phyloP scores from a whole-genome alignment of 2,888 invertebrate species.

The Lamproptera curius region DNA sequence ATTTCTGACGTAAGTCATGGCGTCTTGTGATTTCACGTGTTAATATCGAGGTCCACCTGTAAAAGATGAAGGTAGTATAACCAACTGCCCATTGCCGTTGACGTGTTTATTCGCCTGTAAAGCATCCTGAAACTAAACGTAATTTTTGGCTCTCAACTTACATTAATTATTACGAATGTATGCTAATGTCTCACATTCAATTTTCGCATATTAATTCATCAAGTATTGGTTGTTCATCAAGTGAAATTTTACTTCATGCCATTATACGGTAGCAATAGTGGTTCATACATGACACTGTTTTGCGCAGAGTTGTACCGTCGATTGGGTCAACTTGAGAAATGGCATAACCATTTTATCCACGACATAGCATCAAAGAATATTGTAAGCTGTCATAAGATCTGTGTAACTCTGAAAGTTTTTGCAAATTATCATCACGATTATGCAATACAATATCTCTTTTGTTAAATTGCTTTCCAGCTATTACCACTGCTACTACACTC shows the following conservation, averaged over 20 bases:
- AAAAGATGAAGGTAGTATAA: no score
- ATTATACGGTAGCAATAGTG: no score
- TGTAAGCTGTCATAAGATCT: no score
- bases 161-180: background rate
- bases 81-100: no score
- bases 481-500: background rate
- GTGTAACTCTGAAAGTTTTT: no score
- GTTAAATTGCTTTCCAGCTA: constrained; percentile 1
- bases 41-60: background rate
- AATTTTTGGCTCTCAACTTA: background rate
- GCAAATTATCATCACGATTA: constrained; percentile 2
- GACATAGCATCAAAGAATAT: no score
- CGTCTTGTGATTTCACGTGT: background rate
- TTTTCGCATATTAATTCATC: background rate
- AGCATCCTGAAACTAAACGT: no score
- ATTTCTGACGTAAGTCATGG: no score
- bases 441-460: constrained; percentile 1
- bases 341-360: no score
- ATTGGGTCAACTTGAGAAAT: no score
- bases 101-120: no score
- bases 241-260: background rate
- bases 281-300: no score
- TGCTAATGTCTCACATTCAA: background rate
- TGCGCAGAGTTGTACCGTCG: background rate
- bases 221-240: background rate